Evolutionary conservation across 1,140 invertebrate genomes (phyloP).

Genomic region (Anoplophora glabripennis): DNA sequence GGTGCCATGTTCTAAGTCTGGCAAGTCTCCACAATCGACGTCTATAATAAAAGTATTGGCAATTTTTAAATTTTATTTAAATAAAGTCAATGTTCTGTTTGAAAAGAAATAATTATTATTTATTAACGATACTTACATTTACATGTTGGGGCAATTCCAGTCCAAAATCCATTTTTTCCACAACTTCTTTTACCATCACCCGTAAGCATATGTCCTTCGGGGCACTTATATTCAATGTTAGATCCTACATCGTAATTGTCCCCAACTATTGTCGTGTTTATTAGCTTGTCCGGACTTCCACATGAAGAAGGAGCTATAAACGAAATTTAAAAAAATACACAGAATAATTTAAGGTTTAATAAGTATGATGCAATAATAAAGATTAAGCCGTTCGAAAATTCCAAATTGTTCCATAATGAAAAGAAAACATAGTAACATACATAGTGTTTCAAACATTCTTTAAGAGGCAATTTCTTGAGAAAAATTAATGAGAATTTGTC

Average conservation of each 20-base stretch:
- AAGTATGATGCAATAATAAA: no score
- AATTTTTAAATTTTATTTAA: no score
- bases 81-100: no score
- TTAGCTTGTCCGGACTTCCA: conserved; percentile 79
- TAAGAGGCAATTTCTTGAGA: no score
- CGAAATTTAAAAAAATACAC: no score
- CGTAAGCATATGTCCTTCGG: conserved; percentile 77
- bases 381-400: no score
- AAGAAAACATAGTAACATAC: no score
- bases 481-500: no score
- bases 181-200: conserved; percentile 71
- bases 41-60: conserved; percentile 61
- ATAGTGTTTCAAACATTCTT: no score
- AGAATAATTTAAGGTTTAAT: no score
- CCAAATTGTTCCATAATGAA: no score
- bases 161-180: conserved; percentile 74
- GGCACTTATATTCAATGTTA: conserved; percentile 74
- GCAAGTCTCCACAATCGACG: conserved; percentile 75
- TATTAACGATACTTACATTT: conserved; percentile 67
- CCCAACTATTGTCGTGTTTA: conserved; percentile 79
- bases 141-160: conserved; percentile 72
- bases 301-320: conserved; percentile 75
- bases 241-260: conserved; percentile 68
- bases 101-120: background rate
- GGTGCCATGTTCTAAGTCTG: conserved; percentile 69